Evolutionary conservation across 2,797 vertebrate genomes (phyloP), one percentile per base, ranked within the genome.

Genomic region (Takifugu ocellatus): DNA sequence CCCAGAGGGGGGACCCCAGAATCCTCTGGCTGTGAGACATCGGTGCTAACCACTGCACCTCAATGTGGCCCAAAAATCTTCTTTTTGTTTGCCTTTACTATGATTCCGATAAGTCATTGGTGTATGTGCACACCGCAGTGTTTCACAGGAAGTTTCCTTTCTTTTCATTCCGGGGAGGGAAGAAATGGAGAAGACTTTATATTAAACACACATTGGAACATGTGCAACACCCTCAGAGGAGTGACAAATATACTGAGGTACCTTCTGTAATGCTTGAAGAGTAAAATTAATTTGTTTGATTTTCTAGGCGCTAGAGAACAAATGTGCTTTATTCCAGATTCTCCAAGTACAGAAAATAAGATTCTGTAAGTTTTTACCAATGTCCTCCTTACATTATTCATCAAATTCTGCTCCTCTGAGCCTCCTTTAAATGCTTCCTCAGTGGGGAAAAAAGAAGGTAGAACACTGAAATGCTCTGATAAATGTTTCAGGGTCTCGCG

Each of bases 341-440:
- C 64, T 68, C 27, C 43, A 66, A 63, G 55, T 57, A 59, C 42
- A 57, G 11, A 15, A 31, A 14, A 26, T 6, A 50, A 27, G 58
- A 39, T 3, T 6, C 26, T 54, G 48, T 60, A 54, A 53, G 54
- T 46, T 48, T 66, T 53, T 15, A 82, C 74, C 36, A 69, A 59
- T 82, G 83, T 84, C 77, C 75, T 79, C 58, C 76, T 65, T 87
- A 59, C 70, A 85, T 84, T 85, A 85, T 84, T 87, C 64, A 85
- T 85, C 77, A 77, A 79, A 78, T 36, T 1, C 27, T 56, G 47
- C 64, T 84, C 69, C 59, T 70, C 61, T 70, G 62, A 15, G 51
- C 46, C 39, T 63, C 65, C 69, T 79, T 72, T 71, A 83, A 86
- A 80, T 49, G 59, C 61, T 68, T 77, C 53, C 61, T 74, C 63